Evolutionary conservation across 2,113 vertebrate genomes (phyloP).

Genomic region (Laticauda laticaudata): DNA sequence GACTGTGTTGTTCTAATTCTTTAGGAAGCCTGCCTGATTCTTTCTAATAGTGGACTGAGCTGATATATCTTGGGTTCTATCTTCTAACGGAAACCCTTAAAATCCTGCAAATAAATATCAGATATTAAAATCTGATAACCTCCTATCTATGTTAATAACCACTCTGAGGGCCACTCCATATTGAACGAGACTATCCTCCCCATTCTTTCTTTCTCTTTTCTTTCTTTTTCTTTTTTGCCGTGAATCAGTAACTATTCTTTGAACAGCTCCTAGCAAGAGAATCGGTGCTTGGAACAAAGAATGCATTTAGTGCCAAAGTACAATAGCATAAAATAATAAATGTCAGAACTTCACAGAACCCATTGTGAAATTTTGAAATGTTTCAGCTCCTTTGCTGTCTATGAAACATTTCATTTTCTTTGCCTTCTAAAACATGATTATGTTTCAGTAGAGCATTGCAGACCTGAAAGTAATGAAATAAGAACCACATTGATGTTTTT

Average conservation of each 20-base stretch:
- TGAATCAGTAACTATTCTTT: background rate
- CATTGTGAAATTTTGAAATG: constrained; percentile 48
- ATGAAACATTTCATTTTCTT: constrained; percentile 31
- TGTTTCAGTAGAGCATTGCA: constrained; percentile 6
- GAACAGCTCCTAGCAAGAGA: constrained; percentile 33
- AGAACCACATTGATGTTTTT: constrained; percentile 50
- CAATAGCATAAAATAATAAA: constrained; percentile 32
- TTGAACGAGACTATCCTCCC: background rate
- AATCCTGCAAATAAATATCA: background rate
- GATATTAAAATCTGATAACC: background rate
- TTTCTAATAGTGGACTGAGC: background rate
- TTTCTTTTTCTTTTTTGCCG: background rate
- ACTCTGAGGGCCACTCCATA: no score
- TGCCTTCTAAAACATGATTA: constrained; percentile 42
- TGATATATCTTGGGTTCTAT: background rate
- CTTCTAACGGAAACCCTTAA: background rate
- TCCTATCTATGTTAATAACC: background rate
- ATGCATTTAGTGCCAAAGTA: constrained; percentile 37
- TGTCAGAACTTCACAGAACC: constrained; percentile 44
- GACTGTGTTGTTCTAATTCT: background rate
- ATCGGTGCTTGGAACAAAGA: constrained; percentile 35
- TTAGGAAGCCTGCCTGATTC: background rate
- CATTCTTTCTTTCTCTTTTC: no score
- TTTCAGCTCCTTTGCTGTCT: constrained; percentile 45
- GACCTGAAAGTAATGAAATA: constrained; percentile 42